These are phyloP conservation scores for Drosophila yooni DNA, from an alignment of 2,888 invertebrate genomes.

Conservation along the genomic window DNA sequence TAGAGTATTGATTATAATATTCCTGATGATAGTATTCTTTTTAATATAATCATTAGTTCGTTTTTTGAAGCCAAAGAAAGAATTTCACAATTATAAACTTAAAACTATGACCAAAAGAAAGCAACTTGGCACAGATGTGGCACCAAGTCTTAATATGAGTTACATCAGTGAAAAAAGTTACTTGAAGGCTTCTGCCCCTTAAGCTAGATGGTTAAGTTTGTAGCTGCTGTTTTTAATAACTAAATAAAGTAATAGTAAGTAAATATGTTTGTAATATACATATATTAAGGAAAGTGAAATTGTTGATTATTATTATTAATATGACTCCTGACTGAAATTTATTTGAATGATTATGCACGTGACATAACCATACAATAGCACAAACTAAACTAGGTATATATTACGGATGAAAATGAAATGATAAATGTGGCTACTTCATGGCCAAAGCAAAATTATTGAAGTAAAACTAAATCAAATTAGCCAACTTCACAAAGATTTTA, in stretches of 20 bases:
- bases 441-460: not conserved
- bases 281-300: not conserved
- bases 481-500: not conserved
- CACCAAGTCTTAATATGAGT: not conserved
- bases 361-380: slow-evolving; percentile 21
- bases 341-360: slow-evolving; percentile 23
- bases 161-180: not conserved
- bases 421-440: not conserved
- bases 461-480: not conserved
- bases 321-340: not conserved
- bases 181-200: not conserved
- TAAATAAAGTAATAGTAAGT: not conserved
- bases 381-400: not conserved
- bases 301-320: not conserved
- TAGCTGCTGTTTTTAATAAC: not conserved
- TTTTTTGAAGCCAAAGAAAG: too few relatives aligned
- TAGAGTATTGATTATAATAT: not conserved
- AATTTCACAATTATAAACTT: too few relatives aligned
- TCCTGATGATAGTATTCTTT: not conserved
- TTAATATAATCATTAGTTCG: too few relatives aligned
- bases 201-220: not conserved
- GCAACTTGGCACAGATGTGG: not conserved
- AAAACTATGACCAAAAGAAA: not conserved
- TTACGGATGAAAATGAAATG: not conserved
- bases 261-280: not conserved